Base-by-base conservation (phyloP, 2,797 vertebrate species). In the Galago senegalensis region DNA sequence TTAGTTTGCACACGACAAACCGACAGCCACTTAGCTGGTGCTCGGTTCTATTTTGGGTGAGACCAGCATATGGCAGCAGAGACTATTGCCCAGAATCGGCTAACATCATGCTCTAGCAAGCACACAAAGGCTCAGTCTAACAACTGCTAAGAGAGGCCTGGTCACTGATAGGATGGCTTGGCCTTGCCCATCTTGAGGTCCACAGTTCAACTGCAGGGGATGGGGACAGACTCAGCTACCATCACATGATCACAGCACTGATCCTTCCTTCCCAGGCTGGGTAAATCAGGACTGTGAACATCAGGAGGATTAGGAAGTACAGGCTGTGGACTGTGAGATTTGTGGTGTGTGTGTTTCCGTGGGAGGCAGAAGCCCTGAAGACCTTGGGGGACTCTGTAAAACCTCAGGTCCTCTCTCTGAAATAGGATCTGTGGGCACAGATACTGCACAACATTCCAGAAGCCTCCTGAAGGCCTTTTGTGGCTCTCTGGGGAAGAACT, bases 221-320 rank as follows among this genome's bases (percentile, higher is more conserved):
- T 0, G 4, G 4, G 4, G 31, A 1, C 3, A 40, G 23, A 25
- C 1, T 7, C 61, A 40, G n/a, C n/a, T 2, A 0, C n/a, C 2
- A 0, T 29, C 0, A 16, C 10, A 1, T 3, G 0, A 7, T 10
- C 4, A 4, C 2, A 29, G 63, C 29, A 5, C 0, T 12, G 2
- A 6, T 5, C 53, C 10, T 56, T 29, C 29, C 5, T 56, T 29
- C 29, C 5, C 25, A 7, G 1, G 5, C 29, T 61, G 3, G 21
- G 56, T 1, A 17, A 13, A 25, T 72, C 34, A 13, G 60, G 0
- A 12, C 8, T 2, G 4, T 6, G 0, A 11, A 9, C 7, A 1
- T 34, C 6, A 4, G 18, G 7, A 34, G 29, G 70, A 60, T 25
- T 7, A 2, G 46, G 63, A 23, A 25, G 29, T 8, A 82, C 11